Conservation (phyloP, 2,888 invertebrate species). For the Leptothorax acervorum region DNA sequence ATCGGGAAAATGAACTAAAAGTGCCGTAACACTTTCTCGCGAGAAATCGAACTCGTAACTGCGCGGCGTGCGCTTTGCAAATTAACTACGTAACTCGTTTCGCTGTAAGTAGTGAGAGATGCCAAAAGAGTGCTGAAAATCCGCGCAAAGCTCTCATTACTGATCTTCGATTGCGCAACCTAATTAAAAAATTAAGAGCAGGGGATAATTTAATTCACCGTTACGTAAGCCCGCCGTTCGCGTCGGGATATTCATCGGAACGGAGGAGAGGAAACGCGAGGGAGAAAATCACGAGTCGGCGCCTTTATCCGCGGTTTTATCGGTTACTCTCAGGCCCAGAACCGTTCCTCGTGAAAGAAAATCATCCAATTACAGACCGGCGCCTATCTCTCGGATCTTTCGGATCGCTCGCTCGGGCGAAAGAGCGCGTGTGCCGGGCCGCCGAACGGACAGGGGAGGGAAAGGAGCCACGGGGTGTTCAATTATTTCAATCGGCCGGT, state of each 20-base stretch:
- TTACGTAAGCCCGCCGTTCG: constrained; percentile 50
- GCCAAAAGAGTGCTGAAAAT: neutral
- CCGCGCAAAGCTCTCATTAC: neutral
- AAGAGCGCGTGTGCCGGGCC: constrained; percentile 38
- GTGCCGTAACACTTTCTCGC: constrained; percentile 11
- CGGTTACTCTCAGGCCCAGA: constrained; percentile 72
- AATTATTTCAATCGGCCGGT: constrained; percentile 72
- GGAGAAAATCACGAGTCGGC: constrained; percentile 60
- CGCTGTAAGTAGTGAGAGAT: neutral
- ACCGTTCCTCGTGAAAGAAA: constrained; percentile 82
- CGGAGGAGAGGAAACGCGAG: neutral
- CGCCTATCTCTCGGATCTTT: constrained; percentile 80
- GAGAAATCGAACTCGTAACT: neutral
- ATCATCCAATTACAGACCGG: constrained; percentile 82
- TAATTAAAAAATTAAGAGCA: constrained; percentile 57
- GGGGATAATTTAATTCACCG: constrained; percentile 40
- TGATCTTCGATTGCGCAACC: constrained; percentile 50
- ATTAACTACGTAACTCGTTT: constrained; percentile 38
- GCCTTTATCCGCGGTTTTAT: constrained; percentile 74
- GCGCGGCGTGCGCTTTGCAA: neutral
- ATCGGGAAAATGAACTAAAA: neutral
- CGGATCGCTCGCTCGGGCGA: constrained; percentile 55
- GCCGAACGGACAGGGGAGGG: neutral
- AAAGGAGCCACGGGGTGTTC: constrained; percentile 64
- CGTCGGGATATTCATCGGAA: constrained; percentile 1